Evolutionary conservation across 1,140 invertebrate genomes (phyloP), one percentile per base, ranked within the genome.

Genomic region (Bursaphelenchus mucronatus): DNA sequence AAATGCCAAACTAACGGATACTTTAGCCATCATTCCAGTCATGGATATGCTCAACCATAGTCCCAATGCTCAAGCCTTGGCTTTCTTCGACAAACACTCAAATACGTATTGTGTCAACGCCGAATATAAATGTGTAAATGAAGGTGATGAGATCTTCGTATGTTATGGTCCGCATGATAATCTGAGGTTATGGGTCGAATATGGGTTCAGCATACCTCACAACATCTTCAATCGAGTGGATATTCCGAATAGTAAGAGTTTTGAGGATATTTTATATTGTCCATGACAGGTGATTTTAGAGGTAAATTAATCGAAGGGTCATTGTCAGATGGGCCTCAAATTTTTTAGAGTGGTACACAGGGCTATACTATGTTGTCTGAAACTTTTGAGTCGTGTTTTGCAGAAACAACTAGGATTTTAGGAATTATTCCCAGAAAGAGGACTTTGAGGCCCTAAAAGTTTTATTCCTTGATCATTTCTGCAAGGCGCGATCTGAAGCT

Each of bases 1-100:
- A 47, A 49, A 19, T n/a, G 17, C 68, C 55, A 54, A 65, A 61
- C 59, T 85, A 68, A 80, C 84, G 58, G 85, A 87, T 75, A 81
- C 88, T 46, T 71, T 83, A 71, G 89, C 89, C 8, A 78, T 91
- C 15, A 88, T 88, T 50, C 90, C 90, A 3, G 88, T 87, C 69
- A 78, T 91, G 19, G 90, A 91, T 82, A 83, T 91, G 64, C 85
- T 90, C 58, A 91, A 91, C 85, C 90, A 91, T 80, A 85, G 85
- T 11, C 75, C 82, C 63, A 63, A 64, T 40, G 86, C 87, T 45
- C 80, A 82, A 68, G 82, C 63, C 50, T 51, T 74, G n/a, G 65
- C 59, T 8, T 15, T 44, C 0, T 58, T 54, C 30, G 68, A 74
- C 19, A 73, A 68, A 30, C 13, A 45, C 30, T 39, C 44, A n/a